Base-by-base conservation (phyloP, 2,797 vertebrate species). In the Protosalanx chinensis region DNA sequence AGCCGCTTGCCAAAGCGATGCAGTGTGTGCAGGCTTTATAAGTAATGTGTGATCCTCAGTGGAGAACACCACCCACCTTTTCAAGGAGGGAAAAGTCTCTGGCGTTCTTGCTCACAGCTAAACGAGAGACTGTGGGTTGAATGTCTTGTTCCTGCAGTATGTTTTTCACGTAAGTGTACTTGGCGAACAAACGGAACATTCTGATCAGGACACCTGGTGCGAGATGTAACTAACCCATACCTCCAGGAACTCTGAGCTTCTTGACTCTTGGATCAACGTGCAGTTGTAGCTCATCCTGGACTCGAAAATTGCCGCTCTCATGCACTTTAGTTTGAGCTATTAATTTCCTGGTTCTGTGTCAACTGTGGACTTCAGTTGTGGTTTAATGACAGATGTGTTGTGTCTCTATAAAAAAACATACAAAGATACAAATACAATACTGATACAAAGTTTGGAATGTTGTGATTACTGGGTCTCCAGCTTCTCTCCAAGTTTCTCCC, bases 61-160 rank as follows among this genome's bases (percentile, higher is more conserved):
- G 41, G 7, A 59, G 64, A 46, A 64, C 61, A 27, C 70, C n/a
- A 12, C 62, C 57, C 70, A 68, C 53, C 5, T 46, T 7, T 68
- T 18, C 64, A 69, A 65, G 32, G 63, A 66, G 53, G 53, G 5
- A 16, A 18, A 56, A 18, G 37, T 56, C 66, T 73, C 37, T 41
- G 37, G 58, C 67, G 37, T 72, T 57, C 37, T 57, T 64, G 59
- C 30, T n/a, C 16, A 30, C 76, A 63, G 67, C 51, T 70, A 49
- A 76, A 77, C 78, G 68, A 65, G n/a, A 80, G 61, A 33, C 30
- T 68, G 23, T 53, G 53, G 1, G 71, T 58, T 68, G 27, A 73
- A 41, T 49, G 56, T 78, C 46, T 23, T 64, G 41, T 63, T 71
- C 29, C 68, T 65, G 72, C 18, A 10, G 15, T 15, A 51, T 20